Evolutionary conservation across 1,140 invertebrate species (phyloP).

Genomic region (Pseudoatta argentina): DNA sequence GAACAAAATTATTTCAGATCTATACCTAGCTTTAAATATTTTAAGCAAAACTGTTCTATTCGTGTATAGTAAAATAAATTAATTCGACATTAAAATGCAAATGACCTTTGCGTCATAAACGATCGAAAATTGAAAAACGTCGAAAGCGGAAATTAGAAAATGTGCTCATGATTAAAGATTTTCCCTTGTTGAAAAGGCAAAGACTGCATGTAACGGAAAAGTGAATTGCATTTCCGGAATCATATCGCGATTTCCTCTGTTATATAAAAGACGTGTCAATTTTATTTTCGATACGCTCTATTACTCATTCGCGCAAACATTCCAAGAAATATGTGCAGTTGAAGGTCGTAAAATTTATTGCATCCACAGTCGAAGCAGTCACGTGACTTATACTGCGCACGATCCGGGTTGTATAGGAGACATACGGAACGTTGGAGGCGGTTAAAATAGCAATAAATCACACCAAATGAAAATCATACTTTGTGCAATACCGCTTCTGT

Average conservation of each 20-base stretch:
- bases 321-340: conserved; percentile 17
- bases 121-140: background rate
- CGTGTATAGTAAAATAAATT: background rate
- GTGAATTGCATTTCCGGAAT: background rate
- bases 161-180: background rate
- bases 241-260: background rate
- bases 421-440: background rate
- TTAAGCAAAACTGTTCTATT: too few species aligned
- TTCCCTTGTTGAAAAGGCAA: background rate
- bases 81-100: background rate
- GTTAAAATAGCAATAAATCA: conserved; percentile 54
- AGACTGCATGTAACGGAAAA: background rate
- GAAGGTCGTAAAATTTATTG: conserved; percentile 54
- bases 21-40: too few species aligned
- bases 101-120: background rate
- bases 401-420: background rate
- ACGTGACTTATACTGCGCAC: conserved; percentile 20
- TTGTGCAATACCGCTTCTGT: background rate
- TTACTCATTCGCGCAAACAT: conserved; percentile 16
- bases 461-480: background rate
- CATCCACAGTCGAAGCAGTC: conserved; percentile 1
- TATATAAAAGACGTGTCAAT: background rate
- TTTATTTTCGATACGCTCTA: conserved; percentile 25
- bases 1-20: too few species aligned
- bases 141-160: too few species aligned